These are phyloP conservation scores for Todus mexicanus DNA, from an alignment of 2,797 vertebrate species.

Conservation along the genomic window DNA sequence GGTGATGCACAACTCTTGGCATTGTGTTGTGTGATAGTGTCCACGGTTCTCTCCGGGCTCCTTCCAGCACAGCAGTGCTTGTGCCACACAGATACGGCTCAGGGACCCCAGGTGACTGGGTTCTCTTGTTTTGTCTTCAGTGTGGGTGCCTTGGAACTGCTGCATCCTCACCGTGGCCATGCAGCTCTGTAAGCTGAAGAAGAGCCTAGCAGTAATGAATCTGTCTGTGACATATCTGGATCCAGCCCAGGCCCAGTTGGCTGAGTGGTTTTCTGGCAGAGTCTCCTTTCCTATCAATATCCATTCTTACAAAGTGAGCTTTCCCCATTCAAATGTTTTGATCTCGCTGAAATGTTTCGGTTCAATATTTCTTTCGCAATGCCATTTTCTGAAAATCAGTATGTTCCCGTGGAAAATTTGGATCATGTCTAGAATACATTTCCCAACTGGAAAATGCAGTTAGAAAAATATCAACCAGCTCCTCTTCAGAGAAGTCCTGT, in stretches of 20 bases:
- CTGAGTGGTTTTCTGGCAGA: constrained; percentile 29
- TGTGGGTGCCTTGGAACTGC: neutral
- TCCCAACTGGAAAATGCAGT: neutral
- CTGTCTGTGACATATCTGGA: constrained; percentile 4
- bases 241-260: constrained; percentile 36
- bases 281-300: neutral
- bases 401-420: neutral
- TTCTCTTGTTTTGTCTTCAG: neutral
- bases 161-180: rapidly evolving
- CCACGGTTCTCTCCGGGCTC: neutral
- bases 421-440: neutral
- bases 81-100: neutral
- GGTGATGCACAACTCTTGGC: too few relatives aligned
- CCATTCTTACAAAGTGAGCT: neutral
- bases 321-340: constrained; percentile 42
- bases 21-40: neutral
- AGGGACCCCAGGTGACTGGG: rapidly evolving
- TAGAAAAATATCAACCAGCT: neutral
- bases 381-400: constrained; percentile 1
- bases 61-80: rapidly evolving
- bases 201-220: neutral
- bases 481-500: neutral
- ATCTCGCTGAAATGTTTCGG: neutral
- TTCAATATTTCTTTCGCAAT: constrained; percentile 26
- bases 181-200: neutral